A percentile compares a stretch with the other conserved stretches of the same genome.
Conservation (phyloP, 1,140 invertebrate species). For the Whitmania pigra region DNA sequence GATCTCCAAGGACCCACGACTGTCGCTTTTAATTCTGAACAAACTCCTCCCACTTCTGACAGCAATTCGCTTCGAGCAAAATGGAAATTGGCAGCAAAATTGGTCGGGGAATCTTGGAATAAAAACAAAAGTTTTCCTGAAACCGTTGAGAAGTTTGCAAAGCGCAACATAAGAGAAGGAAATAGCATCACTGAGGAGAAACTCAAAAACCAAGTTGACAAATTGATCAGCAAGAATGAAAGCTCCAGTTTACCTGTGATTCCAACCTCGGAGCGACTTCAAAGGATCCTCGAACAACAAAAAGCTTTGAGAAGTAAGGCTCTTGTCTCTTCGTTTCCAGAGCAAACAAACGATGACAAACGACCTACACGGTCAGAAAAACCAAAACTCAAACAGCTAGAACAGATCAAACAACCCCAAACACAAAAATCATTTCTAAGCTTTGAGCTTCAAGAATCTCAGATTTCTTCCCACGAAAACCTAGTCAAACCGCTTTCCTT, state of each 20-base stretch:
- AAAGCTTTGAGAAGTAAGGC: slow-evolving; percentile 2
- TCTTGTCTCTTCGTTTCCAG: background rate
- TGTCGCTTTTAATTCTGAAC: background rate
- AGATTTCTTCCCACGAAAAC: too few relatives aligned
- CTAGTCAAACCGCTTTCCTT: too few relatives aligned
- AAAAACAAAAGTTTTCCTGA: slow-evolving; percentile 7
- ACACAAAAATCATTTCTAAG: too few relatives aligned
- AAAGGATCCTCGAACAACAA: slow-evolving; percentile 8
- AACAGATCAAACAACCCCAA: too few relatives aligned
- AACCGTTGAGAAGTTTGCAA: background rate
- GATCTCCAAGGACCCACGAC: background rate
- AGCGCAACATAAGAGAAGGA: background rate
- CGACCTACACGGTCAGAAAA: background rate
- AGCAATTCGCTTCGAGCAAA: background rate
- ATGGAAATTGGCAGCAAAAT: slow-evolving; percentile 11
- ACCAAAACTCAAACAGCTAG: background rate
- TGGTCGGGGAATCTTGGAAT: slow-evolving; percentile 7
- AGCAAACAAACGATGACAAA: background rate
- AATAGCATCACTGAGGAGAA: too few relatives aligned
- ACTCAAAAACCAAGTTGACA: background rate
- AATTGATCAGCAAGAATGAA: background rate
- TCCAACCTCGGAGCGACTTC: slow-evolving; percentile 3
- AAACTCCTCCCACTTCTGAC: background rate
- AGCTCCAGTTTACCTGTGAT: slow-evolving; percentile 4
- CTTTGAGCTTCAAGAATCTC: too few relatives aligned